phyloP scores from a whole-genome alignment of 2,888 invertebrate species.

The Dascillus cervinus region DNA sequence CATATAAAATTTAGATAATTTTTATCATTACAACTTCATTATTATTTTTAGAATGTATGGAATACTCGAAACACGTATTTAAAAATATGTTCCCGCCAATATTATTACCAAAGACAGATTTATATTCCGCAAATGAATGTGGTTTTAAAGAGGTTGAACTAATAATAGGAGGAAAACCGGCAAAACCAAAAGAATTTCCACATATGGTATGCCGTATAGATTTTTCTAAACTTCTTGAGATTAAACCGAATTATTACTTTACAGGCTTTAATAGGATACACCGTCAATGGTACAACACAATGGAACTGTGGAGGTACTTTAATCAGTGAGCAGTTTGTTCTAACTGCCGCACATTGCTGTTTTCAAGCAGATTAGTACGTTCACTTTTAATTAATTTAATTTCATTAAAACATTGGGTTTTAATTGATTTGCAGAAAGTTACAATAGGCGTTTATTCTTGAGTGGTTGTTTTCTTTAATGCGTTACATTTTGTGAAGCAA shows the following conservation, averaged over 20 bases:
- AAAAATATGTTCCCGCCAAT: conserved; percentile 29
- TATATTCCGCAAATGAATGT: too few species aligned
- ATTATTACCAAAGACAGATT: conserved; percentile 23
- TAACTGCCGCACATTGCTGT: conserved; percentile 65
- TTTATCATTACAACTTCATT: too few species aligned
- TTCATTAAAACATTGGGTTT: too few species aligned
- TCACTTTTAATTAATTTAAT: too few species aligned
- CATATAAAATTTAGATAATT: too few species aligned
- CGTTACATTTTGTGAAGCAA: too few species aligned
- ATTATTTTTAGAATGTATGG: conserved; percentile 43
- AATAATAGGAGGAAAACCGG: conserved; percentile 40
- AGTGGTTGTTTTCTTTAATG: too few species aligned
- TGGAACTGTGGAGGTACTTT: conserved; percentile 61
- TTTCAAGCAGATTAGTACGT: conserved; percentile 15
- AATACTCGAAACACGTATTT: conserved; percentile 40
- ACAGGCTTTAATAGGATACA: conserved; percentile 33
- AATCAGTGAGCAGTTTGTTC: conserved; percentile 53
- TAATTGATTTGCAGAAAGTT: too few species aligned
- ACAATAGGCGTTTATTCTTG: too few species aligned
- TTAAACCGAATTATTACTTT: too few species aligned
- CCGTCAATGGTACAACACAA: conserved; percentile 28
- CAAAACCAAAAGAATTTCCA: conserved; percentile 22
- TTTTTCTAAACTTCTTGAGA: too few species aligned
- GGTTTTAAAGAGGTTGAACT: conserved; percentile 38
- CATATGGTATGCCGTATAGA: conserved; percentile 25